Conservation (phyloP, 2,888 invertebrate genomes). For the Pyralis farinalis region DNA sequence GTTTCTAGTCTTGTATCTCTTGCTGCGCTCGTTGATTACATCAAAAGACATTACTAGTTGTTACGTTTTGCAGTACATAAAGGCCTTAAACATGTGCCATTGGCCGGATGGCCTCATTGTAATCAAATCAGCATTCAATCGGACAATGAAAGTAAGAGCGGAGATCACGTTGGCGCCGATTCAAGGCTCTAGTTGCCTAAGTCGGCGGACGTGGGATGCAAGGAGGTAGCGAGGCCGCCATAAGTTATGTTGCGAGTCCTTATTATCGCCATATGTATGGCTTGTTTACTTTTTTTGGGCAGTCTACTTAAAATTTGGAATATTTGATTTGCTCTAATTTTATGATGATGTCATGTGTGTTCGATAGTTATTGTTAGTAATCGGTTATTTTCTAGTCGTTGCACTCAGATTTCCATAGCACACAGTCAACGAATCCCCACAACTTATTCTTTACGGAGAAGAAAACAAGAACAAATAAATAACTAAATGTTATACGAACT, state of each 20-base stretch:
- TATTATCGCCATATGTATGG: not conserved
- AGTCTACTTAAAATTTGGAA: not conserved
- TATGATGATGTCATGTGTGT: too few relatives aligned
- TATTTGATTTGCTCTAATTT: not conserved
- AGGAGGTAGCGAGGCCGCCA: constrained; percentile 48
- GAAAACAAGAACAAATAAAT: too few relatives aligned
- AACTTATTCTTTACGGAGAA: too few relatives aligned
- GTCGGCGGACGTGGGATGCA: constrained; percentile 58
- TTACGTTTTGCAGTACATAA: not conserved
- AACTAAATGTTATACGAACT: too few relatives aligned
- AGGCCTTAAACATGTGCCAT: not conserved
- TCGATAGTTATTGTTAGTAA: too few relatives aligned
- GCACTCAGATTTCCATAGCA: too few relatives aligned
- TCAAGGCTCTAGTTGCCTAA: constrained; percentile 65
- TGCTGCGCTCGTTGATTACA: too few relatives aligned
- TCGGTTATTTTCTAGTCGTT: too few relatives aligned
- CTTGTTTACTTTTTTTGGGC: not conserved
- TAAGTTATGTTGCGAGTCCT: not conserved
- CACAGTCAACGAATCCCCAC: too few relatives aligned
- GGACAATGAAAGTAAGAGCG: constrained; percentile 70
- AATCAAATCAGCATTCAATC: constrained; percentile 50
- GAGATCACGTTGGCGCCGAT: constrained; percentile 53
- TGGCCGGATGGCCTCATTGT: constrained; percentile 40
- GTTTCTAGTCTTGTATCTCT: too few relatives aligned
- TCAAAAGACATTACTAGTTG: too few relatives aligned